Conservation (phyloP, 2,888 invertebrate genomes). For the Ectemnius continuus region DNA sequence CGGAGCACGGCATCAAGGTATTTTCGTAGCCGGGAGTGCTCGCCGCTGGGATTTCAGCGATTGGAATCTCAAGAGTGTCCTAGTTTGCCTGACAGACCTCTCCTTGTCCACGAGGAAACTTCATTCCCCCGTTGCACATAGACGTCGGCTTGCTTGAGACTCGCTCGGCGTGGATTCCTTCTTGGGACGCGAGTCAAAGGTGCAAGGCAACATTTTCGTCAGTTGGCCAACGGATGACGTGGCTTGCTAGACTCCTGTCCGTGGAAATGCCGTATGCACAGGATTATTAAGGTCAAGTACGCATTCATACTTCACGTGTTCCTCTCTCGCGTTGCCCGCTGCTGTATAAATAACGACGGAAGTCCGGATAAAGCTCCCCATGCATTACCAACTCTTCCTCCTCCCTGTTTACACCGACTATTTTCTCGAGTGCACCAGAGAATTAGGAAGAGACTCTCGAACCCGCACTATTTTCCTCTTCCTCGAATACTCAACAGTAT, state of each 20-base stretch:
- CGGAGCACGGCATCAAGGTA: conserved; percentile 22
- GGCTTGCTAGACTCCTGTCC: too few species aligned
- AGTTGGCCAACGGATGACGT: too few species aligned
- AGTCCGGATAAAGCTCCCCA: conserved; percentile 28
- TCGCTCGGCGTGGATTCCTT: too few species aligned
- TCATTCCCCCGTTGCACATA: neutral
- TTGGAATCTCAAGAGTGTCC: conserved; percentile 29
- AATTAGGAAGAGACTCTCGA: too few species aligned
- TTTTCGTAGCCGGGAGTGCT: conserved; percentile 34
- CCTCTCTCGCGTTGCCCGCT: conserved; percentile 25
- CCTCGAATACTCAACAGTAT: too few species aligned
- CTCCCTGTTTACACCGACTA: too few species aligned
- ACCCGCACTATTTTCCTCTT: too few species aligned
- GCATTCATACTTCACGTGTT: conserved; percentile 35
- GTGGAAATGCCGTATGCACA: conserved; percentile 26
- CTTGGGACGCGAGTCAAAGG: too few species aligned
- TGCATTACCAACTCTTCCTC: too few species aligned
- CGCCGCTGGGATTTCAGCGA: conserved; percentile 28
- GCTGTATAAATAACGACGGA: conserved; percentile 38
- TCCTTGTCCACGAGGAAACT: neutral
- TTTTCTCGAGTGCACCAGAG: too few species aligned
- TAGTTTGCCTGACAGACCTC: conserved; percentile 4
- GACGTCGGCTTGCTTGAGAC: too few species aligned
- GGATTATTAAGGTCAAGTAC: conserved; percentile 44
- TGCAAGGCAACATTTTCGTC: too few species aligned